These are phyloP conservation scores for Chauna torquata DNA, from an alignment of 2,113 vertebrate genomes.

Conservation along the genomic window DNA sequence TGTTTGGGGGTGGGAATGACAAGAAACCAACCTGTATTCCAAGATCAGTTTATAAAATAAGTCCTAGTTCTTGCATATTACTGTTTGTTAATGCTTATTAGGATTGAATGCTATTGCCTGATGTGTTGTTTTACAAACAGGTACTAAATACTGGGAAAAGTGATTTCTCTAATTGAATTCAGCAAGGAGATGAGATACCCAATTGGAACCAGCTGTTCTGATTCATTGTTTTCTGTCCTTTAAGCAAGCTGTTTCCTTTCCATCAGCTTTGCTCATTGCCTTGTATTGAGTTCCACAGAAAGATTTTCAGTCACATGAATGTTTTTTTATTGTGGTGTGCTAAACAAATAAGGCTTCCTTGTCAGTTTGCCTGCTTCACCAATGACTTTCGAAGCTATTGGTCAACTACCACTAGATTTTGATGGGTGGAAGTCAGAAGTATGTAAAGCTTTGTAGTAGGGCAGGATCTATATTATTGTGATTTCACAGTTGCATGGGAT, in stretches of 20 bases:
- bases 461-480: background rate
- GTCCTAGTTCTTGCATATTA: background rate
- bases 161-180: background rate
- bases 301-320: background rate
- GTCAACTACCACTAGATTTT: background rate
- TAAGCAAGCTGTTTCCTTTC: background rate
- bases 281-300: background rate
- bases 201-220: background rate
- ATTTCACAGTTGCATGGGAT: background rate
- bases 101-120: background rate
- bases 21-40: background rate
- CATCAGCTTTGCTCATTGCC: background rate
- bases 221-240: background rate
- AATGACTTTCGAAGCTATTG: background rate
- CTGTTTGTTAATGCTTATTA: background rate
- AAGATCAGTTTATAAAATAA: background rate
- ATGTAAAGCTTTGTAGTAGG: background rate
- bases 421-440: background rate
- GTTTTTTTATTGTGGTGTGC: background rate
- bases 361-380: background rate
- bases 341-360: background rate
- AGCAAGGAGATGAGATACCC: background rate
- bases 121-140: background rate
- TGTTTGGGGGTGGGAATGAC: background rate
- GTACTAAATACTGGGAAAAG: background rate